phyloP scores from a whole-genome alignment of 2,797 vertebrate species.

The Hyperoplus immaculatus region DNA sequence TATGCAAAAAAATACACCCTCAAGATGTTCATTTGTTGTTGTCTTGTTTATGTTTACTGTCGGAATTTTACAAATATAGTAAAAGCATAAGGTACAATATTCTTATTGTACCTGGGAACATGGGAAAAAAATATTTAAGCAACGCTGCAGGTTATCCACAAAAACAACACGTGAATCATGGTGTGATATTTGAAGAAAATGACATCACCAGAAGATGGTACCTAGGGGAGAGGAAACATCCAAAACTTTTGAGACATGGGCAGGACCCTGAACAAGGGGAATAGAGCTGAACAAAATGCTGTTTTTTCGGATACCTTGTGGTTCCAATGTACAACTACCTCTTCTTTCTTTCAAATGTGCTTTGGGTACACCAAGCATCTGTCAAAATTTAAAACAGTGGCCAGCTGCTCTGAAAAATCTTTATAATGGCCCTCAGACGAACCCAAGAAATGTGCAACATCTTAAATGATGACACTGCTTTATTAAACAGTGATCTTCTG shows the following conservation, averaged over 20 bases:
- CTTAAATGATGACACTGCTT: background rate
- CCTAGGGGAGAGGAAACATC: background rate
- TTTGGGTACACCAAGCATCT: background rate
- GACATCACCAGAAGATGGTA: background rate
- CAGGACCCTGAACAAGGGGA: background rate
- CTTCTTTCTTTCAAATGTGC: background rate
- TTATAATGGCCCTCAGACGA: background rate
- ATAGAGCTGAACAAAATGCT: background rate
- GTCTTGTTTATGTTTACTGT: background rate
- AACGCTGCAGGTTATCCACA: background rate
- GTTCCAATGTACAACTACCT: background rate
- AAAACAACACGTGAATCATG: too few species aligned
- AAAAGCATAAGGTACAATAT: background rate
- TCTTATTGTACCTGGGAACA: too few species aligned
- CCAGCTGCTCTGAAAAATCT: too few species aligned
- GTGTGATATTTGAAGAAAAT: slow-evolving; percentile 3
- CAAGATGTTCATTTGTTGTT: background rate
- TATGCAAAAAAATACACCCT: background rate
- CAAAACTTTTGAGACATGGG: background rate
- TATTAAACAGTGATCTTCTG: background rate
- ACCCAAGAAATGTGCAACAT: background rate
- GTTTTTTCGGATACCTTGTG: background rate
- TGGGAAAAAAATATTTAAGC: background rate
- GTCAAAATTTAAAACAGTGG: background rate
- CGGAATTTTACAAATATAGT: background rate